Percentiles rank a stretch among this genome's conserved stretches.
Evolutionary conservation across 2,113 vertebrate species (phyloP).

Genomic region (Nesogale talazaci): DNA sequence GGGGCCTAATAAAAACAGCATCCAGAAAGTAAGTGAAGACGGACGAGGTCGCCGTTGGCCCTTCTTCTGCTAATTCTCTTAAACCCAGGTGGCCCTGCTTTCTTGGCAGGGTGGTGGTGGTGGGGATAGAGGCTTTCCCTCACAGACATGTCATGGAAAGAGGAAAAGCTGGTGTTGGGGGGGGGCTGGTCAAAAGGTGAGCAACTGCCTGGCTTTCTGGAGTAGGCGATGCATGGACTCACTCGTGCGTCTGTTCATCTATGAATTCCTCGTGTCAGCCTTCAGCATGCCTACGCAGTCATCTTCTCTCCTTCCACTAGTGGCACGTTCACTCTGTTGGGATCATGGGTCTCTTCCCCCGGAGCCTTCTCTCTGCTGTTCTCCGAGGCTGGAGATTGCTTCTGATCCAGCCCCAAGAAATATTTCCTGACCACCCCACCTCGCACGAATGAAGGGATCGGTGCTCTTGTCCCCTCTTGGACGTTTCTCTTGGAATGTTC

Average conservation of each 20-base stretch:
- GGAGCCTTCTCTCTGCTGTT: background rate
- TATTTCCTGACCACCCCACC: background rate
- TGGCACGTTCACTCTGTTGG: background rate
- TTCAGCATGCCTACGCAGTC: background rate
- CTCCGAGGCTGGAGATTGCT: background rate
- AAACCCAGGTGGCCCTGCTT: background rate
- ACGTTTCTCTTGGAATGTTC: background rate
- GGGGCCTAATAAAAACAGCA: no score
- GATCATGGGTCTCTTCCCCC: background rate
- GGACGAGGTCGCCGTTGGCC: background rate
- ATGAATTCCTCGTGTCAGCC: background rate
- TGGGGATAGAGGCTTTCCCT: background rate
- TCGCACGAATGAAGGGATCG: background rate
- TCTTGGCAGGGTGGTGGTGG: no score
- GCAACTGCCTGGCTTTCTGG: background rate
- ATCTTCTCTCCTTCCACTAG: background rate
- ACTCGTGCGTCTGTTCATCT: no score
- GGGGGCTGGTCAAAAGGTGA: background rate
- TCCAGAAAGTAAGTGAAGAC: background rate
- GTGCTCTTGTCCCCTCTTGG: background rate
- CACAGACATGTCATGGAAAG: background rate
- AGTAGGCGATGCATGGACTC: background rate
- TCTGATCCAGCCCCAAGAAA: background rate
- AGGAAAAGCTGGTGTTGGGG: background rate
- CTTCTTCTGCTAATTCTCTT: background rate